Evolutionary conservation across 2,113 vertebrate species (phyloP).

Genomic region (Arenaria interpres): DNA sequence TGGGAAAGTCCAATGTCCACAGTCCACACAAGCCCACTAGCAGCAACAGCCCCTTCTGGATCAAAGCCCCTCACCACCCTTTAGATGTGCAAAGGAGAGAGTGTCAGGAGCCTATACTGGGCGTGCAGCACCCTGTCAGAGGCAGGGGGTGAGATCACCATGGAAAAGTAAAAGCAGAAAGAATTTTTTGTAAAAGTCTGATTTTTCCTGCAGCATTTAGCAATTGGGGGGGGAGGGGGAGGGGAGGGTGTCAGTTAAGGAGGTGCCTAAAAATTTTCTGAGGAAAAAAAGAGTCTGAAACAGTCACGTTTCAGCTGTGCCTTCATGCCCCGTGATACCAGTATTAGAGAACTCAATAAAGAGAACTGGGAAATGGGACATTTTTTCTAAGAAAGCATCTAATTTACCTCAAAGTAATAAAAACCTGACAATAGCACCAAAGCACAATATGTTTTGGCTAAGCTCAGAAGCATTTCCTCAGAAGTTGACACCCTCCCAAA

Average conservation of each 20-base stretch:
- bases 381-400: background rate
- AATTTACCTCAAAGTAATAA: background rate
- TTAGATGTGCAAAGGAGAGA: background rate
- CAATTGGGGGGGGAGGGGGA: fast-evolving
- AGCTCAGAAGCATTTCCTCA: slow-evolving; percentile 2
- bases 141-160: background rate
- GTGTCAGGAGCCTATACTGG: background rate
- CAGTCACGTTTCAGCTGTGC: background rate
- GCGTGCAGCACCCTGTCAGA: background rate
- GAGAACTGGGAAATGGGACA: background rate
- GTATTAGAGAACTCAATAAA: background rate
- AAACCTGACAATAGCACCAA: background rate
- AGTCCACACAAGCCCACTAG: background rate
- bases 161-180: background rate
- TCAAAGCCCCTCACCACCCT: background rate
- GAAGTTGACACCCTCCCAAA: background rate
- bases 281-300: background rate
- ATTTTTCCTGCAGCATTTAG: background rate
- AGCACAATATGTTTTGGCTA: background rate
- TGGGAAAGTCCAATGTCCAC: background rate
- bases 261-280: background rate
- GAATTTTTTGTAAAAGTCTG: background rate
- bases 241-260: background rate
- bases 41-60: background rate
- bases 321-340: background rate